Evolutionary conservation across 2,113 vertebrate species (phyloP).

Genomic region (Entosphenus tridentatus): DNA sequence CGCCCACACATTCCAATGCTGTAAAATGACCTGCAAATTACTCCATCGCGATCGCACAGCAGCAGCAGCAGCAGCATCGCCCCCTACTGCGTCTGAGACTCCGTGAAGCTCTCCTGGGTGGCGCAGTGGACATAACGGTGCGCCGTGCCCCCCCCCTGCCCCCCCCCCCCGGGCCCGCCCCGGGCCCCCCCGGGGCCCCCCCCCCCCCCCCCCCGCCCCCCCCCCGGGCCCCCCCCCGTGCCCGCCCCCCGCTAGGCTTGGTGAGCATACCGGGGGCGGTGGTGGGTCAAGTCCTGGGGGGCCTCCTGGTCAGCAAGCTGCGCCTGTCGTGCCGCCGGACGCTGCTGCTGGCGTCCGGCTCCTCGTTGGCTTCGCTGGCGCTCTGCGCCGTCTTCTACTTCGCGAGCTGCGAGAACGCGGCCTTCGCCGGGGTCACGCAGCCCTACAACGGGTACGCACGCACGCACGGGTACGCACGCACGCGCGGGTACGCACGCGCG

Average conservation of each 20-base stretch:
- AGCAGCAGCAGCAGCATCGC: too few relatives aligned
- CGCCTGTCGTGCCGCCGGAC: constrained; percentile 28
- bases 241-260: constrained; percentile 19
- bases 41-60: too few relatives aligned
- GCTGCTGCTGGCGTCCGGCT: constrained; percentile 24
- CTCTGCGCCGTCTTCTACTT: constrained; percentile 25
- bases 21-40: too few relatives aligned
- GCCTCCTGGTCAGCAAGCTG: constrained; percentile 28
- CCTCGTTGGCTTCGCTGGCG: constrained; percentile 18
- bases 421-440: constrained; percentile 35
- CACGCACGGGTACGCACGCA: neutral
- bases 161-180: too few relatives aligned
- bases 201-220: too few relatives aligned
- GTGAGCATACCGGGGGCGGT: constrained; percentile 38
- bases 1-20: too few relatives aligned
- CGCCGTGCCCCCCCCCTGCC: too few relatives aligned
- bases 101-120: too few relatives aligned
- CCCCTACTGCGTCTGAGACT: too few relatives aligned
- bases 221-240: too few relatives aligned
- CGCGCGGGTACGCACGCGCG: neutral
- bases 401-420: constrained; percentile 28
- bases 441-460: constrained; percentile 31
- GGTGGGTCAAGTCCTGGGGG: constrained; percentile 39
- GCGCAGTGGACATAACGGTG: too few relatives aligned
- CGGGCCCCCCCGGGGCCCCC: too few relatives aligned